These are phyloP conservation scores for Platorchestia sp. DNA, from an alignment of 1,140 invertebrate species.

Conservation along the genomic window DNA sequence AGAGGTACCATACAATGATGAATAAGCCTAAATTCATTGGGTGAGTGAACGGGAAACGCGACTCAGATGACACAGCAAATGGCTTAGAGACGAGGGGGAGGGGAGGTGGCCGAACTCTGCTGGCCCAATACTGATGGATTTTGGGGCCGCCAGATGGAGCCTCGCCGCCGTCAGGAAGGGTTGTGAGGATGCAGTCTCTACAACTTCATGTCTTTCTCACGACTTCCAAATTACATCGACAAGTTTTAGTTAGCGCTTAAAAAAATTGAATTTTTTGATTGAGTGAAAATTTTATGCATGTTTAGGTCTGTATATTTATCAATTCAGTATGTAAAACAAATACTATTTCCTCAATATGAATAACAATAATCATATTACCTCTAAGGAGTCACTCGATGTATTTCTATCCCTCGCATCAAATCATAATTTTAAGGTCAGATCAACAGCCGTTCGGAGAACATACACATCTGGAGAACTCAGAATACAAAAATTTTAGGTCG, in stretches of 20 bases:
- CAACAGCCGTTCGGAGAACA: neutral
- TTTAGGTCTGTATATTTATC: no score
- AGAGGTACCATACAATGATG: neutral
- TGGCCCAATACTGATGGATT: slow-evolving; percentile 55
- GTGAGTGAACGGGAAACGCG: neutral
- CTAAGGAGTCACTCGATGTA: neutral
- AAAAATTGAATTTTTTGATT: neutral
- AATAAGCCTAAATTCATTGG: neutral
- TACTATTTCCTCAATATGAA: neutral
- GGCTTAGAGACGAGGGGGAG: slow-evolving; percentile 27
- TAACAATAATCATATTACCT: neutral
- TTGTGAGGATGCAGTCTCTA: neutral
- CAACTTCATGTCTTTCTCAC: neutral
- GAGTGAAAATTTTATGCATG: neutral
- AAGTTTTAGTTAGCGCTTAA: neutral
- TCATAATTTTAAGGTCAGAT: neutral
- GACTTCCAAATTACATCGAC: neutral
- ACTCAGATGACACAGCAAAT: slow-evolving; percentile 26
- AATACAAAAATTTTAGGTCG: no score
- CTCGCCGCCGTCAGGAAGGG: slow-evolving; percentile 14
- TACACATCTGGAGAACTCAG: no score
- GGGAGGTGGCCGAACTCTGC: slow-evolving; percentile 31
- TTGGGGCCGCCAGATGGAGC: slow-evolving; percentile 45
- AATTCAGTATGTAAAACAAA: neutral
- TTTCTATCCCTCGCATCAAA: neutral